Base-by-base conservation (phyloP, 2,888 invertebrate species). In the Lamellibrachia columna region DNA sequence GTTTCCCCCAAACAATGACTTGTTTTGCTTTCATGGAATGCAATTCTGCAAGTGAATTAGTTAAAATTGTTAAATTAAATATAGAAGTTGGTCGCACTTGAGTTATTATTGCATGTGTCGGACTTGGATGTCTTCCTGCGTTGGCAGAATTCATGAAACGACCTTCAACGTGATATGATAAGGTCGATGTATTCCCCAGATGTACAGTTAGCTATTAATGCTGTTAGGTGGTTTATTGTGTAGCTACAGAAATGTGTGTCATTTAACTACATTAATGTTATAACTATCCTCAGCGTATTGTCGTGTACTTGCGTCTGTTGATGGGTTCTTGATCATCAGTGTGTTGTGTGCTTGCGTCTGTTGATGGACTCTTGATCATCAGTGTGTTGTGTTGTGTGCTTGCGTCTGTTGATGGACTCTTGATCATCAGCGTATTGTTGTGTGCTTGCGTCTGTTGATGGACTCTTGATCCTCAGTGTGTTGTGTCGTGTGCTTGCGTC, bases 381-480 rank as follows among this genome's bases (percentile, higher is more conserved):
- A 40, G 40, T 40, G 40, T 28, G 28, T 28, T 28, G 28, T 28
- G 28, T 28, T 0, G 0, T 28, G 28, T 40, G 1, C 40, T 40
- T 40, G 40, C 40, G 40, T 0, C 40, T 40, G 40, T 40, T 40
- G 40, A 40, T 40, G 40, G 40, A 40, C 15, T 22, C 75, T 98
- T 99, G 98, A 98, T 99, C 0, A 97, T 99, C 91, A 98, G 98
- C 92, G 98, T 99, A 7, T 97, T 99, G 95, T 97, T 99, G 0
- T 99, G 99, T 99, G n/a, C 22, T 99, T 99, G 96, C 99, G 99
- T 96, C 97, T 99, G 7, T 99, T 99, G 97, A 98, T 97, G 94
- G 99, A 99, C 95, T 97, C 98, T 22, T 60, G 60, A 60, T 60
- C 60, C 15, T 60, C 15, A 8, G 60, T 6, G 60, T 60, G 7